Conservation (phyloP, 2,888 invertebrate genomes). For the Exocentrus adspersus region DNA sequence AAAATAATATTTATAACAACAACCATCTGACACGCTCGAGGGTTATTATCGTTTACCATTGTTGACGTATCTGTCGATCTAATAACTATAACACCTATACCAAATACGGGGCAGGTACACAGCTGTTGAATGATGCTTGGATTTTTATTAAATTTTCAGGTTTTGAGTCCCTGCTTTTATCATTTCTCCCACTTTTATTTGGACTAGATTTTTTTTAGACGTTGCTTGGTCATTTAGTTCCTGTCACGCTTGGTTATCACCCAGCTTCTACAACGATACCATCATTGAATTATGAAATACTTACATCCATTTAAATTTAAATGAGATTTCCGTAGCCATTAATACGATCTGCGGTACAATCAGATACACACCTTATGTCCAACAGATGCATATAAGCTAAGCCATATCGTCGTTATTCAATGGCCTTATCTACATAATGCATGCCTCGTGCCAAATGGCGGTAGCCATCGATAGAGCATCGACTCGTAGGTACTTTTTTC, state of each 20-base stretch:
- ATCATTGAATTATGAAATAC: slow-evolving; percentile 4
- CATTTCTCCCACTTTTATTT: too few relatives aligned
- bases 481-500: too few relatives aligned
- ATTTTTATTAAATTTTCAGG: too few relatives aligned
- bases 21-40: slow-evolving; percentile 21
- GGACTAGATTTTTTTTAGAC: too few relatives aligned
- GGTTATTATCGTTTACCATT: slow-evolving; percentile 25
- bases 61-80: slow-evolving; percentile 26
- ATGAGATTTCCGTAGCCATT: slow-evolving; percentile 17
- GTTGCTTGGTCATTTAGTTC: too few relatives aligned
- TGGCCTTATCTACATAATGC: slow-evolving; percentile 17
- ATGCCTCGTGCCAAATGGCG: slow-evolving; percentile 21
- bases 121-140: too few relatives aligned
- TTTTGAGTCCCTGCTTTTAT: too few relatives aligned
- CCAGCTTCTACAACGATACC: not conserved
- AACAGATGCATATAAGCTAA: slow-evolving; percentile 1
- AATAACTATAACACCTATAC: slow-evolving; percentile 26
- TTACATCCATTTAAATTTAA: slow-evolving; percentile 2
- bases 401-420: slow-evolving; percentile 7
- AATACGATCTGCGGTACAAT: slow-evolving; percentile 11
- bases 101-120: not conserved
- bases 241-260: not conserved
- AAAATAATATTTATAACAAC: slow-evolving; percentile 31
- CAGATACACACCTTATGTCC: slow-evolving; percentile 20
- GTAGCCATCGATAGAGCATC: slow-evolving; percentile 1